These are phyloP conservation scores for Passer montanus DNA, from an alignment of 2,113 vertebrate species.

Conservation along the genomic window DNA sequence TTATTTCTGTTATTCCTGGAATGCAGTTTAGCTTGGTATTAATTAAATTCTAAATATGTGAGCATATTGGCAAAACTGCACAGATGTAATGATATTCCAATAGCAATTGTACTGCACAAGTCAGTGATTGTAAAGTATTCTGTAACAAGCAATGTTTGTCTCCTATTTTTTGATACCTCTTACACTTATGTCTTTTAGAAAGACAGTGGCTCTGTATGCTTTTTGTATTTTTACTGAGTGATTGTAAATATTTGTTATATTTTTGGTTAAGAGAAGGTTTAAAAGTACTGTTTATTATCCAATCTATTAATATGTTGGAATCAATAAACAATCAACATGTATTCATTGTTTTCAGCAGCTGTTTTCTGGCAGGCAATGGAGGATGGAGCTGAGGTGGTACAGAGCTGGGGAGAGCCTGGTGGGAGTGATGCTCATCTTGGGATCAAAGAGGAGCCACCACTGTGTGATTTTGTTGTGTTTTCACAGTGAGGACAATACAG, in stretches of 20 bases:
- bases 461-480: neutral
- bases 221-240: constrained; percentile 95
- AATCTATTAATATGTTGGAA: constrained; percentile 80
- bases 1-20: constrained; percentile 76
- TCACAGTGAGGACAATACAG: neutral
- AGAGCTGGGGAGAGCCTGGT: neutral
- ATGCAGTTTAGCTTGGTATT: constrained; percentile 84
- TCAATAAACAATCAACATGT: constrained; percentile 77
- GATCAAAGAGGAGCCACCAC: neutral
- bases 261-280: constrained; percentile 97
- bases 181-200: constrained; percentile 99
- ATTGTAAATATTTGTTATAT: constrained; percentile 98
- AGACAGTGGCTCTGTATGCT: constrained; percentile 94
- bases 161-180: constrained; percentile 89
- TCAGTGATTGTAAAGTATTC: constrained; percentile 85
- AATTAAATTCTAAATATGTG: constrained; percentile 70
- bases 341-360: neutral
- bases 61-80: constrained; percentile 84
- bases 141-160: constrained; percentile 86
- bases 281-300: constrained; percentile 87
- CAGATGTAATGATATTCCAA: constrained; percentile 81
- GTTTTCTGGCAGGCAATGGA: neutral
- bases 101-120: constrained; percentile 87
- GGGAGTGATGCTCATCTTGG: accelerated
- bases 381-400: neutral